Percentiles rank a stretch among this genome's conserved stretches.
These are phyloP conservation scores for zebrafish (Danio rerio) DNA, from an alignment of 2,113 vertebrate genomes.

Conservation along the genomic window GRCz12tu NC_133199.1:44482001-44482500, in stretches of 20 bases:
- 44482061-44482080: conserved; percentile 48
- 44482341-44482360: too few species aligned
- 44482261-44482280: too few species aligned
- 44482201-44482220: neutral
- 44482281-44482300: too few species aligned
- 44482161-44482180: conserved; percentile 4
- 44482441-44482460: too few species aligned
- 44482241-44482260: neutral
- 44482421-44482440: too few species aligned
- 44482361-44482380: too few species aligned
- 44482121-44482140: conserved; percentile 38
- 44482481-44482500: too few species aligned
- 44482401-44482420: too few species aligned
- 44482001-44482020: conserved; percentile 45
- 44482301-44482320: too few species aligned
- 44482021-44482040: conserved; percentile 33
- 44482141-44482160: neutral
- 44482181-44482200: neutral
- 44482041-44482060: conserved; percentile 38
- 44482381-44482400: too few species aligned
- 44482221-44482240: neutral
- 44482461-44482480: too few species aligned
- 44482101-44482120: conserved; percentile 40
- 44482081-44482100: conserved; percentile 54
- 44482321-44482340: too few species aligned